Evolutionary conservation across 2,113 vertebrate genomes (phyloP).

Genomic region (Megaptera novaeangliae): DNA sequence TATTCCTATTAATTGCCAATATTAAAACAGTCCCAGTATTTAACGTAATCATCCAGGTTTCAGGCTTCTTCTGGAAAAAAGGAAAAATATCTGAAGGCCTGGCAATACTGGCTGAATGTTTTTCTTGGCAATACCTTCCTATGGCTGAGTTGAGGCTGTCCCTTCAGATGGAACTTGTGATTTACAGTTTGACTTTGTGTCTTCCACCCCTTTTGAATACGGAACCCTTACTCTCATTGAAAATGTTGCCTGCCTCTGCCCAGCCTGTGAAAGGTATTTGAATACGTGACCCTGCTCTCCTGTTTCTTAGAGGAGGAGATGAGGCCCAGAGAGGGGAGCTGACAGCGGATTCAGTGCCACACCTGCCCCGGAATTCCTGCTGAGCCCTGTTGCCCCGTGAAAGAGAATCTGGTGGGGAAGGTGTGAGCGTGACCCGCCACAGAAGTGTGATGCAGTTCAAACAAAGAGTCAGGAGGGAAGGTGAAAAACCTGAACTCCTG

Average conservation of each 20-base stretch:
- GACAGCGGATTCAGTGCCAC: background rate
- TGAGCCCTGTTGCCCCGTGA: rapidly evolving
- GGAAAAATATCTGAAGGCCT: background rate
- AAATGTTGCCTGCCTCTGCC: background rate
- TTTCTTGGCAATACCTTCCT: background rate
- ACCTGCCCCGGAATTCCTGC: background rate
- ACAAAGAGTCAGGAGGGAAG: background rate
- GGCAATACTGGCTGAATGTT: background rate
- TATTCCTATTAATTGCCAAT: background rate
- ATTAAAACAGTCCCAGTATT: background rate
- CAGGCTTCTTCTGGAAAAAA: background rate
- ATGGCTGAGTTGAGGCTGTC: background rate
- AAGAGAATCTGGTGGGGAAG: background rate
- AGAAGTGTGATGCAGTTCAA: background rate
- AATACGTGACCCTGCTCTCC: background rate
- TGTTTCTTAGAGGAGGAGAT: background rate
- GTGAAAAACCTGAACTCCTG: background rate
- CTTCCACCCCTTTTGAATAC: background rate
- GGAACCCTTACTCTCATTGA: background rate
- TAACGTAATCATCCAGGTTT: background rate
- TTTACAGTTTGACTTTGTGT: background rate
- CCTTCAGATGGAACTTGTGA: background rate
- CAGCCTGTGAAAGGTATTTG: background rate
- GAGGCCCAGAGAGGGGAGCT: background rate
- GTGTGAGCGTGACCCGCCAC: no score